phyloP scores from a whole-genome alignment of 2,113 vertebrate species.

The Cryptoleucopteryx plumbea region DNA sequence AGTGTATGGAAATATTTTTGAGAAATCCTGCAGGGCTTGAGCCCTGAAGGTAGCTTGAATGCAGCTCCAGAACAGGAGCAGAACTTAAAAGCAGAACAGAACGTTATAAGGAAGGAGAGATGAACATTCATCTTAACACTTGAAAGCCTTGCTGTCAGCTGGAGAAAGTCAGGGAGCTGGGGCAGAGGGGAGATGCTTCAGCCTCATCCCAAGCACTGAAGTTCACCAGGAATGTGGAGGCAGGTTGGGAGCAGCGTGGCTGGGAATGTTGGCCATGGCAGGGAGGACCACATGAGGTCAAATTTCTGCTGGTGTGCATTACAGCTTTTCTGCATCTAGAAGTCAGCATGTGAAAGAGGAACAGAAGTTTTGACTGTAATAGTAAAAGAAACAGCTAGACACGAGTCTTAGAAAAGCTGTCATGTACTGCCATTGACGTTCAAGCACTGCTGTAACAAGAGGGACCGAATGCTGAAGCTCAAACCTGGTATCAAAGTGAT shows the following conservation, averaged over 20 bases:
- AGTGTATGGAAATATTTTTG: neutral
- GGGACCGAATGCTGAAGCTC: neutral
- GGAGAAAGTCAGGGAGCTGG: neutral
- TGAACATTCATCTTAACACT: neutral
- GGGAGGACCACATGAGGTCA: neutral
- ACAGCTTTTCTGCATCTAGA: neutral
- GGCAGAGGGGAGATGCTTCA: neutral
- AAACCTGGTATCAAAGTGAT: neutral
- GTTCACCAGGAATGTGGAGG: neutral
- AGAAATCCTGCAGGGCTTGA: neutral
- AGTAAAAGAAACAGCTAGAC: neutral
- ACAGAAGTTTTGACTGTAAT: neutral
- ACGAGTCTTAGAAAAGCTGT: neutral
- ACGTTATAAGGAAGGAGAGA: neutral
- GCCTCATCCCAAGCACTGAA: neutral
- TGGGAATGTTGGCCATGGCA: neutral
- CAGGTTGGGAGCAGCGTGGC: fast-evolving
- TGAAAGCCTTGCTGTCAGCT: neutral
- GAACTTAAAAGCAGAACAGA: neutral
- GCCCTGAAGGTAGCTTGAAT: neutral
- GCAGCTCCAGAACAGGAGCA: neutral
- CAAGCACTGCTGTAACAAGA: neutral
- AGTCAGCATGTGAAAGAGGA: neutral
- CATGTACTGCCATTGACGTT: neutral
- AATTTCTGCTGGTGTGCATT: neutral